Base-by-base conservation (phyloP, 2,113 vertebrate genomes). In the Mastomys coucha region DNA sequence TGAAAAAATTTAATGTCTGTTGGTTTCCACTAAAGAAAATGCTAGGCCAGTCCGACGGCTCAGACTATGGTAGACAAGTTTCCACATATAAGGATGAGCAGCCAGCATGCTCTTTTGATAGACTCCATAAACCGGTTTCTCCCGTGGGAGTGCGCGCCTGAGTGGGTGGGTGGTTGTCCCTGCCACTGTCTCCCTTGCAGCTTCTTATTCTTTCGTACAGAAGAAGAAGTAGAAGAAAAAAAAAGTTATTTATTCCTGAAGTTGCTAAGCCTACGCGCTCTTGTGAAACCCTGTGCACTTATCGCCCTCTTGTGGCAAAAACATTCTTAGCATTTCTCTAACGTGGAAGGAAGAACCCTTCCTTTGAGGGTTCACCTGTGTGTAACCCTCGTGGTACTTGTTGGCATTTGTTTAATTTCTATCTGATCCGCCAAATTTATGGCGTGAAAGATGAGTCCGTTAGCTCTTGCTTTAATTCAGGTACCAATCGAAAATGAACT, bases 281-380 rank as follows among this genome's bases (percentile, higher is more conserved):
- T 69, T 17, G 72, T 28, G 67, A 76, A 97, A 97, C 2, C 19
- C 92, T 97, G 95, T 80, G 53, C 94, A 20, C 78, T 26, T 95
- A 89, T 5, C 82, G 96, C 98, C 97, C 95, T 96, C 98, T 97
- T 72, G 98, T 97, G 98, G 97, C 70, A 7, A 16, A 94, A 93
- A n/a, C 42, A 42, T 60, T 51, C 20, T 42, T 75, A 77, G 70
- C 80, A 7, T 58, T 63, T 92, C 77, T 0, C 16, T 51, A 6
- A 0, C 4, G 13, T 26, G 5, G 14, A 39, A 16, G 33, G 33
- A 84, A 70, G 72, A 70, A 22, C 7, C 1, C 12, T 39, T 24
- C 28, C 8, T 4, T n/a, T 39, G 60, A 45, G 45, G 45, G 3
- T 45, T 45, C 45, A 45, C 45, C 87, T 96, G 88, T 49, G 39